phyloP scores from a whole-genome alignment of 2,113 vertebrate species.

The Callionymus lyra region DNA sequence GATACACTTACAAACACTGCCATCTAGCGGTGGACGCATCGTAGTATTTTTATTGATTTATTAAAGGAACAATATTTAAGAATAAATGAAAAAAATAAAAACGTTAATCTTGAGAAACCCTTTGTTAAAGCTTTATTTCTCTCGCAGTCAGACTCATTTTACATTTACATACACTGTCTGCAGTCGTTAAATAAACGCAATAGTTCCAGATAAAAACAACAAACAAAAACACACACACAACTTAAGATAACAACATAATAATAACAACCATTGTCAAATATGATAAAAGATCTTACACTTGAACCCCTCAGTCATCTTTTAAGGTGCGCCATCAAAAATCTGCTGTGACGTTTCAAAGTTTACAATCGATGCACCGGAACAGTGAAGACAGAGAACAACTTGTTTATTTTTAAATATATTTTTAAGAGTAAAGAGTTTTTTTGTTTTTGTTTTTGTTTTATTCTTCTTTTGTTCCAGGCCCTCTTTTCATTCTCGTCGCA shows the following conservation, averaged over 20 bases:
- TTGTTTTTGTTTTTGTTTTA: constrained; percentile 9
- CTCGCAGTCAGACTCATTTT: constrained; percentile 73
- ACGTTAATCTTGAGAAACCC: too few relatives aligned
- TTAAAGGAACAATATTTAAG: too few relatives aligned
- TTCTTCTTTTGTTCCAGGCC: constrained; percentile 13
- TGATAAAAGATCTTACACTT: constrained; percentile 45
- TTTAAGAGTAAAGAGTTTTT: constrained; percentile 20
- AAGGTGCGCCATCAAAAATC: constrained; percentile 79
- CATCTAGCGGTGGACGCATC: too few relatives aligned
- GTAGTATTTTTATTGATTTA: too few relatives aligned
- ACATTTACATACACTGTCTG: constrained; percentile 83
- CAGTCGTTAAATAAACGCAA: constrained; percentile 90
- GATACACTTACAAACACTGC: too few relatives aligned
- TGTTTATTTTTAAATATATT: constrained; percentile 9
- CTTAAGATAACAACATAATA: constrained; percentile 63
- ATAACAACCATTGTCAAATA: constrained; percentile 60
- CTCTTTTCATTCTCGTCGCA: constrained; percentile 12
- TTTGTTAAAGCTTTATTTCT: constrained; percentile 74
- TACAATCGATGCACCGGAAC: constrained; percentile 50
- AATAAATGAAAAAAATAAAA: too few relatives aligned
- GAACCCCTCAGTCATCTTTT: constrained; percentile 72
- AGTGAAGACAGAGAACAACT: constrained; percentile 52
- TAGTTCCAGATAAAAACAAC: constrained; percentile 65
- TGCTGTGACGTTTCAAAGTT: constrained; percentile 51
- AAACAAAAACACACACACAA: constrained; percentile 51